Conservation (phyloP, 2,797 vertebrate genomes). For the Cirrhinus mrigala region DNA sequence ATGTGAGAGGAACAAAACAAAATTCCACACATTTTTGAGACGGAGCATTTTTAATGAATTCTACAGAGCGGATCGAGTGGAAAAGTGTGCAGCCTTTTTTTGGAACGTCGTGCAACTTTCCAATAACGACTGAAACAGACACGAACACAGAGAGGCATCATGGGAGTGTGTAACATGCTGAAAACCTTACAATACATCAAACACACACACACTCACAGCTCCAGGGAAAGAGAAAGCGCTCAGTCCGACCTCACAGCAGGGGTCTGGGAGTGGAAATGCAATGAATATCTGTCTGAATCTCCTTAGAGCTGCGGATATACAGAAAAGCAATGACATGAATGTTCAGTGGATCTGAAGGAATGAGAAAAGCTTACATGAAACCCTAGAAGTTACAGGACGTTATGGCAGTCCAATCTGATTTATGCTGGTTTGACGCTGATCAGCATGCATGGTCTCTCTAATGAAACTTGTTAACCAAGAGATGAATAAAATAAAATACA, state of each 20-base stretch:
- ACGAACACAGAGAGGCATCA: background rate
- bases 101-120: background rate
- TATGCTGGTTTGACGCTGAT: background rate
- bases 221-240: background rate
- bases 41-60: conserved; percentile 50
- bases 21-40: conserved; percentile 50
- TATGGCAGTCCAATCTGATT: too few species aligned
- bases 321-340: background rate
- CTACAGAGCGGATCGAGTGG: conserved; percentile 33
- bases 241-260: background rate
- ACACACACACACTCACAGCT: background rate
- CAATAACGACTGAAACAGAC: conserved; percentile 15
- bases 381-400: too few species aligned
- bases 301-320: background rate
- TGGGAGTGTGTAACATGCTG: background rate
- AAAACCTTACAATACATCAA: background rate
- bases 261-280: conserved; percentile 14
- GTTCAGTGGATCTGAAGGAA: background rate
- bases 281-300: background rate
- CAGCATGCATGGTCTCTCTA: background rate
- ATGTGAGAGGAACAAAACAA: conserved; percentile 40
- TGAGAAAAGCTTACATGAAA: background rate
- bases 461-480: background rate
- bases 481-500: background rate
- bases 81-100: background rate